Conservation (phyloP, 2,113 vertebrate genomes). For the Psophia crepitans region DNA sequence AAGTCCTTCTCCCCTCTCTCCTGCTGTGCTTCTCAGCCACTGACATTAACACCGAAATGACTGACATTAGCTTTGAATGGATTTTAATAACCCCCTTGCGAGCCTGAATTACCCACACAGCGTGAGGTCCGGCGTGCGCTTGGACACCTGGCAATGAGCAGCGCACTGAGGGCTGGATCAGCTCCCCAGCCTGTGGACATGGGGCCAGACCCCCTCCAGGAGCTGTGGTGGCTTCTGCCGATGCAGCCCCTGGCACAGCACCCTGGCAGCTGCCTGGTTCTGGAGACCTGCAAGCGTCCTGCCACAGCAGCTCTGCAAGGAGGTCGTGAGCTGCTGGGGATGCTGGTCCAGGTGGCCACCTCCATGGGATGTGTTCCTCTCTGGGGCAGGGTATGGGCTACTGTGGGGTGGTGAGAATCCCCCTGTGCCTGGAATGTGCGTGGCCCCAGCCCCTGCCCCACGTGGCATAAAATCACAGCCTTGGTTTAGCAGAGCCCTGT, state of each 20-base stretch:
- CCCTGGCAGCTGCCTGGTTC: background rate
- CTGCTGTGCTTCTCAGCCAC: slow-evolving; percentile 42
- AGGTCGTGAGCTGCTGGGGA: background rate
- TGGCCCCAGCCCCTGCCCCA: background rate
- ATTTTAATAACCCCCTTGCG: slow-evolving; percentile 40
- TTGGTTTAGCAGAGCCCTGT: background rate
- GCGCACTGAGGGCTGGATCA: background rate
- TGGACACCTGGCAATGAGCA: background rate
- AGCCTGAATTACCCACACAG: slow-evolving; percentile 16
- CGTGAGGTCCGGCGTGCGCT: background rate
- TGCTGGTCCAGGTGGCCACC: background rate
- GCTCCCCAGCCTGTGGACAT: background rate
- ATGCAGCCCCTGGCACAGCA: background rate
- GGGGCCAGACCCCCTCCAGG: background rate
- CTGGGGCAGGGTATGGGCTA: background rate
- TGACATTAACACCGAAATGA: slow-evolving; percentile 14
- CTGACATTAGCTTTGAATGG: slow-evolving; percentile 46
- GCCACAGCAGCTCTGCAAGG: background rate
- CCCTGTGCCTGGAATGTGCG: background rate
- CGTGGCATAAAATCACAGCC: background rate
- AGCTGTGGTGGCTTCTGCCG: background rate
- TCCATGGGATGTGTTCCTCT: background rate
- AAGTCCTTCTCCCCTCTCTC: background rate
- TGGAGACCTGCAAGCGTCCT: background rate
- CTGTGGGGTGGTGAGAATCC: background rate